Evolutionary conservation across 2,888 invertebrate species (phyloP).

Genomic region (Tetranychus piercei): DNA sequence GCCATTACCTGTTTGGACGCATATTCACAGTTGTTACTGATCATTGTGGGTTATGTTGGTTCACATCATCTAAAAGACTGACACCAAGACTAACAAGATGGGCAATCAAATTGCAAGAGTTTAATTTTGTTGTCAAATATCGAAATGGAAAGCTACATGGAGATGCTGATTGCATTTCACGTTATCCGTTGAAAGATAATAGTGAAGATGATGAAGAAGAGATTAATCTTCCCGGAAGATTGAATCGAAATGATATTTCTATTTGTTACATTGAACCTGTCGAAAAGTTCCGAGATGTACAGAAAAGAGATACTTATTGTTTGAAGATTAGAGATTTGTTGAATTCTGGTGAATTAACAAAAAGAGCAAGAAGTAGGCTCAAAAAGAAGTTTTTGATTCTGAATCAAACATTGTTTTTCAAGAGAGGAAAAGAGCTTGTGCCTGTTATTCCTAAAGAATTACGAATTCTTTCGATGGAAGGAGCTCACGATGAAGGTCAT

Average conservation of each 20-base stretch:
- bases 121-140: neutral
- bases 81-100: neutral
- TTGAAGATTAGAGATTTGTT: neutral
- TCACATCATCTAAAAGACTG: neutral
- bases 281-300: neutral
- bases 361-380: neutral
- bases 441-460: neutral
- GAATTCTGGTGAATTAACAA: neutral
- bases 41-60: constrained; percentile 14
- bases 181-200: neutral
- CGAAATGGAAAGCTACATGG: neutral
- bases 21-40: constrained; percentile 10
- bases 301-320: neutral
- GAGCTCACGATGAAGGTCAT: neutral
- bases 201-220: neutral
- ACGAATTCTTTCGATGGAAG: neutral
- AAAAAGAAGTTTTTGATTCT: neutral
- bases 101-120: neutral
- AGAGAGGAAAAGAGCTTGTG: neutral
- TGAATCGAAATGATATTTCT: too few relatives aligned
- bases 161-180: neutral
- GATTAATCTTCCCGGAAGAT: neutral
- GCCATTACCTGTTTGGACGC: constrained; percentile 11
- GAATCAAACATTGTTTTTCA: neutral
- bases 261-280: too few relatives aligned